Conservation (phyloP, 2,888 invertebrate genomes). For the Tolmerus cingulatus region DNA sequence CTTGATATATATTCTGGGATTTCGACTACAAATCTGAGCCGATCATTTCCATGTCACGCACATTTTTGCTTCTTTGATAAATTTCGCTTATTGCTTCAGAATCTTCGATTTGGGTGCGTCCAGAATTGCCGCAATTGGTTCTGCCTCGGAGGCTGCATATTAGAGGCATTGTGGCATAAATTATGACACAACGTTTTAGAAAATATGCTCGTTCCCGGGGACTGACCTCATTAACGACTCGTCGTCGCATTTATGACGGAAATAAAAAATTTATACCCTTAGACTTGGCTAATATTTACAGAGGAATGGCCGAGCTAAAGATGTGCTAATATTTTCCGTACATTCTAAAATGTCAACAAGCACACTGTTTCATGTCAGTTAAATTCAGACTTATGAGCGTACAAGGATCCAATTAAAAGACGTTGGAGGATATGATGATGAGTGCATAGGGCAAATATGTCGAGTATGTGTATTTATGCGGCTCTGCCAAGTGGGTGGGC, state of each 20-base stretch:
- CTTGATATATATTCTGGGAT: neutral
- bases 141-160: neutral
- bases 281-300: neutral
- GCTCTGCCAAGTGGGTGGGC: neutral
- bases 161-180: neutral
- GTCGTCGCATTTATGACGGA: neutral
- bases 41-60: neutral
- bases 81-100: neutral
- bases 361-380: neutral
- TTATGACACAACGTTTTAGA: neutral
- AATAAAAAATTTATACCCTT: neutral
- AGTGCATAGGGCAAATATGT: neutral
- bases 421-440: neutral
- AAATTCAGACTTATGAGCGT: neutral
- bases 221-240: neutral
- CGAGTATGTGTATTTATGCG: neutral
- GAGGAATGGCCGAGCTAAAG: neutral
- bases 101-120: neutral
- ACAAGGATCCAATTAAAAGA: neutral
- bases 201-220: neutral
- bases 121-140: neutral
- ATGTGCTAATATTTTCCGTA: neutral
- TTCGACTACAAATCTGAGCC: neutral
- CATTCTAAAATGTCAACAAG: neutral
- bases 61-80: neutral